phyloP scores from a whole-genome alignment of 2,113 vertebrate species.

The Brachypodius melanocephalos region DNA sequence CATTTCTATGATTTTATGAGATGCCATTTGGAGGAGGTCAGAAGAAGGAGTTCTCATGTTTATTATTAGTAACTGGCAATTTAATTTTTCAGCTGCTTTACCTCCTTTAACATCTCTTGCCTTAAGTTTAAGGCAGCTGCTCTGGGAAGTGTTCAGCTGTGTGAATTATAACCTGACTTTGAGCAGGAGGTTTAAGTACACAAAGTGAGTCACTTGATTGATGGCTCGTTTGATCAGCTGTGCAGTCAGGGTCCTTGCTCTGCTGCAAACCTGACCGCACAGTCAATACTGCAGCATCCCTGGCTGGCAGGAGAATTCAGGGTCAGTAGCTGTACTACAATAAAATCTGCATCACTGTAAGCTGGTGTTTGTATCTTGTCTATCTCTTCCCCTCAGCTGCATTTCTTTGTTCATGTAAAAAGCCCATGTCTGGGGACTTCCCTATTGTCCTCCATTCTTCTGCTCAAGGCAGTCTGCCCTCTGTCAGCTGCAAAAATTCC shows the following conservation, averaged over 20 bases:
- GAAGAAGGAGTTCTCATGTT: not conserved
- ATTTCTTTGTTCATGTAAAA: not conserved
- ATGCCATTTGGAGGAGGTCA: not conserved
- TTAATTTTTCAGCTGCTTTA: conserved; percentile 9
- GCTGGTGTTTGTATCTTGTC: not conserved
- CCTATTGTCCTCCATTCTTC: not conserved
- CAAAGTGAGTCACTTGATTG: conserved; percentile 34
- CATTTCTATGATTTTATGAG: not conserved
- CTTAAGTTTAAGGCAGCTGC: not conserved
- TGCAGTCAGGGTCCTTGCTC: conserved; percentile 9
- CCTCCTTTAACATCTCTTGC: not conserved
- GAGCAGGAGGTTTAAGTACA: conserved; percentile 31
- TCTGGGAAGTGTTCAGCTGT: not conserved
- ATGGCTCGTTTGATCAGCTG: conserved; percentile 38
- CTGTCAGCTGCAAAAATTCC: not conserved
- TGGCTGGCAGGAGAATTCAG: not conserved
- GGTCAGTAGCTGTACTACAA: not conserved
- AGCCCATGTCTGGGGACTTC: not conserved
- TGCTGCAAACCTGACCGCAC: not conserved
- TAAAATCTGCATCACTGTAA: not conserved
- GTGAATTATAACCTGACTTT: conserved; percentile 32
- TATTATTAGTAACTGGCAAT: not conserved
- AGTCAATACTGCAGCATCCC: not conserved
- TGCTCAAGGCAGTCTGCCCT: not conserved
- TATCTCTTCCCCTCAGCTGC: not conserved